Base-by-base conservation (phyloP, 2,113 vertebrate genomes). In the Oncorhynchus mykiss region DNA sequence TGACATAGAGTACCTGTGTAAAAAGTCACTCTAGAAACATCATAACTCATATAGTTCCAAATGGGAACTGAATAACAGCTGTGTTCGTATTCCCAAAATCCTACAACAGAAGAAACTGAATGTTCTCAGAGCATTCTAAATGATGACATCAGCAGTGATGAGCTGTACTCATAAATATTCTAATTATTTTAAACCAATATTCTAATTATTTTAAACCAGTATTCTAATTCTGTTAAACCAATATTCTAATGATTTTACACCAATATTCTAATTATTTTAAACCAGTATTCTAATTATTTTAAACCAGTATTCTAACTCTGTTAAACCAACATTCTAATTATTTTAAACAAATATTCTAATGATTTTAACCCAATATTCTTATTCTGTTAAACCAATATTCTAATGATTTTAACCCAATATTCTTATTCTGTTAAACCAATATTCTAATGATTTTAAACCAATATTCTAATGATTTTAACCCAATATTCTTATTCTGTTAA, bases 51-150 rank as follows among this genome's bases (percentile, higher is more conserved):
- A 51, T 13, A 51, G 13, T 51, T 14, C 2, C 13, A 9, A 39
- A 9, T 39, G 7, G 39, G 39, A 39, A 39, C 39, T 39, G 39
- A 39, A 39, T 8, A 39, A 9, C 39, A 39, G 39, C 39, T 39
- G 39, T 39, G 39, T 39, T 2, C 39, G 34, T 39, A 39, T 39
- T 39, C 34, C 34, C 34, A 8, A 8, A 54, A 54, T 72, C 29
- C 51, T 18, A 39, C 34, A 34, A 39, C 16, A 75, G 22, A 79
- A 75, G 22, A 78, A 67, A 84, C 57, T 5, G 59, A 22, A n/a
- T 60, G 59, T 60, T 60, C n/a, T 60, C 49, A 51, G 3, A 16
- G 49, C 49, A 51, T 51, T 51, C 49, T 16, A 8, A 39, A 1
- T 39, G 34, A 16, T 51, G 49, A 51, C 49, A 16, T 51, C 49